phyloP scores from a whole-genome alignment of 2,888 invertebrate genomes.

The Lydus trimaculatus region DNA sequence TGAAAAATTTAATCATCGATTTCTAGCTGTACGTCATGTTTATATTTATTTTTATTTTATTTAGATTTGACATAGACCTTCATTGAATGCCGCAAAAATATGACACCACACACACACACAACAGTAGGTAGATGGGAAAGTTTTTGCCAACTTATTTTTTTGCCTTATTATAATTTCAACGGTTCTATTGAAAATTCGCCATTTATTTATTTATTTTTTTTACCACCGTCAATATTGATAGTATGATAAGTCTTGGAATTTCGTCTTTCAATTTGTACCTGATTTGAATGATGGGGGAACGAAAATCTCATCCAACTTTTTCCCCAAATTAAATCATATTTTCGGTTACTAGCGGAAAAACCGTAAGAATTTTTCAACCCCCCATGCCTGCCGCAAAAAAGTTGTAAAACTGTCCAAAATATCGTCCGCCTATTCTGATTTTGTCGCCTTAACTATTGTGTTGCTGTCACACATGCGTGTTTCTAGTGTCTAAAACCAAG shows the following conservation, averaged over 20 bases:
- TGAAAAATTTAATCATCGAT: slow-evolving; percentile 1
- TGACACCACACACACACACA: neutral
- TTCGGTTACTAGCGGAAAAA: too few species aligned
- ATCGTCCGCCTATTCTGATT: too few species aligned
- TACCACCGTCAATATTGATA: neutral
- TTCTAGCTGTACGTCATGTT: neutral
- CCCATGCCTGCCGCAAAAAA: too few species aligned
- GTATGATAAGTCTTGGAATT: neutral
- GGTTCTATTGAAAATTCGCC: neutral
- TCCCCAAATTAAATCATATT: too few species aligned
- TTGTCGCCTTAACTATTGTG: too few species aligned
- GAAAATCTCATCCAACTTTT: too few species aligned
- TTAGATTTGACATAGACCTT: neutral
- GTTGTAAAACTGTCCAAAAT: too few species aligned
- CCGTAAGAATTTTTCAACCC: too few species aligned
- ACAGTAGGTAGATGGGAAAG: neutral
- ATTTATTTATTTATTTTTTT: neutral
- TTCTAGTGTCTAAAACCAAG: too few species aligned
- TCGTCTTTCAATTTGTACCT: neutral
- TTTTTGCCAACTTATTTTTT: neutral
- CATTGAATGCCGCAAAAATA: neutral
- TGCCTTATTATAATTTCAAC: neutral
- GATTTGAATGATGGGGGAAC: too few species aligned
- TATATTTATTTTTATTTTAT: slow-evolving; percentile 10
- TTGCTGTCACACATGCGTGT: too few species aligned